Evolutionary conservation across 2,113 vertebrate species (phyloP), one percentile per base, ranked within the genome.

Genomic region (Gymnocephalus cernua): DNA sequence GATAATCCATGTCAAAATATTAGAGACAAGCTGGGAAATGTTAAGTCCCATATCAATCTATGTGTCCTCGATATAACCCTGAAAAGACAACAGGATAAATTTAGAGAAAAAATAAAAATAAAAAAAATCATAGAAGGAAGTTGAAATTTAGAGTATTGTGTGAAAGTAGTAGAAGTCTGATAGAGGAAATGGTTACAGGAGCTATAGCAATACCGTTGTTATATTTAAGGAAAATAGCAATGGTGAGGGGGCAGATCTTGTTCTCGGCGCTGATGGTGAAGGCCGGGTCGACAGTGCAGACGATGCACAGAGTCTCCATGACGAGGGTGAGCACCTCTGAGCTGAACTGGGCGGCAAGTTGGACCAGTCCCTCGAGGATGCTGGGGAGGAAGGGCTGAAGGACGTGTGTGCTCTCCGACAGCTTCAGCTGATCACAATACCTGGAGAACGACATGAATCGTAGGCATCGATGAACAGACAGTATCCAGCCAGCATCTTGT

Each of bases 221-320:
- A 93, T 99, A 99, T 88, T 99, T 99, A 2, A 99, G 95, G 88
- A 99, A 99, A 80, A 99, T 97, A 21, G 98, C 98, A 18, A 99
- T 99, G 47, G 98, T 99, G 92, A 99, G 99, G 47, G 98, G 98
- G 86, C 98, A 99, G 93, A 99, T 97, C 92, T 97, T 99, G 93
- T 96, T 97, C 95, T 99, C 98, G 15, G 96, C 95, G 14, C 94
- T 98, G 25, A 97, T 97, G 69, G 98, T 99, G 83, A 99, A 99
- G 0, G 93, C 94, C 0, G 97, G 94, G 89, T 99, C 97, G 8
- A 99, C 97, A 0, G 98, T 98, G 90, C 97, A 99, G 11, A 99
- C 97, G 6, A 99, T 97, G 92, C 98, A 99, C 54, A 99, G 94
- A 0, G 98, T 99, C 94, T 99, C 98, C 98, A 99, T 98, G 91